Conservation (phyloP, 2,797 vertebrate genomes). For the Varecia variegata region DNA sequence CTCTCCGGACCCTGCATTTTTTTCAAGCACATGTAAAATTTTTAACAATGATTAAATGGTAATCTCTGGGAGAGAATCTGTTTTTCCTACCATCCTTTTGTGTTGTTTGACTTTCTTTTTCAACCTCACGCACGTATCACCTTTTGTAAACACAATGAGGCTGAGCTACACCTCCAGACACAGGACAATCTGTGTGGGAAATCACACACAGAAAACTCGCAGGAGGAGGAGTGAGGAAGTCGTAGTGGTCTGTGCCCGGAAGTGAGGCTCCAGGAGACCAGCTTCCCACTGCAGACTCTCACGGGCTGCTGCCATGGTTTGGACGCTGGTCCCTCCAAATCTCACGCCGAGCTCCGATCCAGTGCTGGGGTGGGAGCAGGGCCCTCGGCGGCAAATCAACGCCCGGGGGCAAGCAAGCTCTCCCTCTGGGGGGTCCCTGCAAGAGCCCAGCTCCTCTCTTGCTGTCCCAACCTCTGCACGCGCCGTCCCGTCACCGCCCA, state of each 20-base stretch:
- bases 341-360: too few species aligned
- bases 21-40: accelerated
- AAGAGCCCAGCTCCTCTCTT: background rate
- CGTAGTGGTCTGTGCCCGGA: too few species aligned
- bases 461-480: background rate
- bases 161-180: background rate
- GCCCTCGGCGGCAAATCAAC: background rate
- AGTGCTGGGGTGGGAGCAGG: background rate
- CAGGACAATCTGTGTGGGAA: background rate
- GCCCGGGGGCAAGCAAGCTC: background rate
- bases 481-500: background rate
- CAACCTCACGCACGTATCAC: accelerated
- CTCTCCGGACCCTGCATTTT: background rate
- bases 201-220: background rate
- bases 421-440: background rate
- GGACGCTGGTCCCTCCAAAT: background rate
- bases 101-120: background rate
- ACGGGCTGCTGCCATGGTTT: background rate
- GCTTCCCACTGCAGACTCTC: background rate
- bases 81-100: background rate
- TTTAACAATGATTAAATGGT: too few species aligned
- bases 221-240: accelerated
- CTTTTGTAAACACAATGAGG: background rate
- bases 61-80: background rate
- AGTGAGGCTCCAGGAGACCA: background rate